Evolutionary conservation across 23 tunicate genomes (phyloP).

Genomic region (Ciona savignyi): DNA sequence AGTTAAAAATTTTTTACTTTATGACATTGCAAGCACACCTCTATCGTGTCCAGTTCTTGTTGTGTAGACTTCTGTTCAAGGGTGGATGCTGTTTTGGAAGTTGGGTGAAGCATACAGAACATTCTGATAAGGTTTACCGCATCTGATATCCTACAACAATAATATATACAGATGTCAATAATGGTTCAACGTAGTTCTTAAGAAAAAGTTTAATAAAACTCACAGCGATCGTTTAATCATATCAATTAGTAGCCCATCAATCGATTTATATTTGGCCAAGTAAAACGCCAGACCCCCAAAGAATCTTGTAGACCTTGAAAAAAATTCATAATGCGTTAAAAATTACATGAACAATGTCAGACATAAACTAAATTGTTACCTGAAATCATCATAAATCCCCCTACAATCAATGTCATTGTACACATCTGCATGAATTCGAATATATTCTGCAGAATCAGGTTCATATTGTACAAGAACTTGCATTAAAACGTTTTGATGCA

Average conservation of each 20-base stretch:
- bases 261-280: conserved; percentile 38
- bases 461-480: conserved; percentile 52
- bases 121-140: conserved; percentile 27
- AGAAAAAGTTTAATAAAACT: conserved; percentile 7
- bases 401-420: conserved; percentile 61
- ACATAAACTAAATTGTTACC: conserved; percentile 26
- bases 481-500: conserved; percentile 65
- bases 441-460: conserved; percentile 66
- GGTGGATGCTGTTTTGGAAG: conserved; percentile 12
- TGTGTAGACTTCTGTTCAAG: neutral
- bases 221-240: conserved; percentile 41
- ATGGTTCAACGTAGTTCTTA: no score
- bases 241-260: conserved; percentile 42
- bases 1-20: neutral
- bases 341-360: neutral
- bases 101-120: conserved; percentile 17
- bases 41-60: conserved; percentile 4
- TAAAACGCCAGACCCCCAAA: conserved; percentile 74
- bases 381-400: conserved; percentile 25
- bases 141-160: conserved; percentile 17
- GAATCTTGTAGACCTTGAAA: conserved; percentile 68
- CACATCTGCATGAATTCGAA: conserved; percentile 28
- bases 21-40: conserved; percentile 1
- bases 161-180: no score
- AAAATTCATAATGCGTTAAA: no score